These are phyloP conservation scores for Mongoloraphidia duomilia DNA, from an alignment of 2,888 invertebrate genomes.

Conservation along the genomic window DNA sequence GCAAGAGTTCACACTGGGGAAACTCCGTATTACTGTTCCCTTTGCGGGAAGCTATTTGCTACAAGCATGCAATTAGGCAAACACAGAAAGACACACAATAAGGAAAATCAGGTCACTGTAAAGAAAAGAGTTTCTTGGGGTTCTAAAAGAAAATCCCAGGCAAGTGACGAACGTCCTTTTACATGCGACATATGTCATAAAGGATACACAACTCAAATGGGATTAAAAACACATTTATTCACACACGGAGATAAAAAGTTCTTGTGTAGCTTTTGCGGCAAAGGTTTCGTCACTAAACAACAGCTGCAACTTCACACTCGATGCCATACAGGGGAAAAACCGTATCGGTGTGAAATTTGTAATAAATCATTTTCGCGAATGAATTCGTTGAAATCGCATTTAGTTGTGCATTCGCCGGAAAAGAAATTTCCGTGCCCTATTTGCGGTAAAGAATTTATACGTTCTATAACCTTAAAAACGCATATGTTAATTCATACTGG, in stretches of 20 bases:
- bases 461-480: background rate
- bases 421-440: background rate
- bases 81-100: background rate
- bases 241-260: background rate
- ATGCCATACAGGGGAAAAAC: background rate
- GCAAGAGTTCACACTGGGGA: conserved; percentile 1
- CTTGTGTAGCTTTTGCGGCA: conserved; percentile 1
- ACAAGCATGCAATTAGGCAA: background rate
- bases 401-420: background rate
- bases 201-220: background rate
- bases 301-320: background rate
- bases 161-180: background rate
- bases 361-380: background rate
- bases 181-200: background rate
- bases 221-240: background rate
- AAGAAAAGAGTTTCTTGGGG: background rate
- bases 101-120: background rate
- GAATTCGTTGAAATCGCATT: background rate
- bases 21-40: conserved; percentile 1
- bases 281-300: conserved; percentile 3
- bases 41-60: background rate
- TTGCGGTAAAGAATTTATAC: background rate
- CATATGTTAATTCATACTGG: background rate
- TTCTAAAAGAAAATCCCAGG: background rate
- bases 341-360: background rate